These are phyloP conservation scores for Pangasius larnaudii DNA, from an alignment of 2,797 vertebrate species.

Conservation along the genomic window DNA sequence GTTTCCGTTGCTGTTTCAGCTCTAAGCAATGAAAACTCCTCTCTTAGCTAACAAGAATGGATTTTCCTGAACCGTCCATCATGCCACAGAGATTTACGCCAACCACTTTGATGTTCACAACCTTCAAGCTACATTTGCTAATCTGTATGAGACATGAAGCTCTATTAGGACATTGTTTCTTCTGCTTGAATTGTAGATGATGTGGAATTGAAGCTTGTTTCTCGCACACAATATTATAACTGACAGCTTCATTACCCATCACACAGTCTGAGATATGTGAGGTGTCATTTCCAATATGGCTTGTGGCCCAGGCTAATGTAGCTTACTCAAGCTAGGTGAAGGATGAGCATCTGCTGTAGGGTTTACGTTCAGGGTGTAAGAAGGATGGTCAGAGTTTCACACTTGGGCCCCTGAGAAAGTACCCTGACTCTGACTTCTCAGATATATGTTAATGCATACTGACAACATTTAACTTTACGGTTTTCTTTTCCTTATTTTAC, in stretches of 20 bases:
- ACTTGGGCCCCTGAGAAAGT: background rate
- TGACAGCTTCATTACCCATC: conserved; percentile 36
- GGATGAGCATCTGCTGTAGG: background rate
- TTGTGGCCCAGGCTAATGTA: background rate
- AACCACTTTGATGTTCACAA: conserved; percentile 31
- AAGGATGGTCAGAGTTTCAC: background rate
- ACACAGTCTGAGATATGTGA: background rate
- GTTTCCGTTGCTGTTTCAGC: background rate
- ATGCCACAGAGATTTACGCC: conserved; percentile 3
- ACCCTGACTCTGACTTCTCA: background rate
- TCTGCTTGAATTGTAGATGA: conserved; percentile 21
- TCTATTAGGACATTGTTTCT: conserved; percentile 16
- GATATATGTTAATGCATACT: background rate
- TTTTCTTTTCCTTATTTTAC: background rate
- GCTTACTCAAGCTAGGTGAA: background rate
- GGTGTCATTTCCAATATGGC: background rate
- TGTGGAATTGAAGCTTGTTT: conserved; percentile 17
- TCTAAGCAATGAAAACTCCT: background rate
- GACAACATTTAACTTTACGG: background rate
- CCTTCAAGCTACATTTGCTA: conserved; percentile 28
- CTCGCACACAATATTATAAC: conserved; percentile 11
- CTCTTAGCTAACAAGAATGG: background rate
- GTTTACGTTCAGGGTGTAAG: background rate
- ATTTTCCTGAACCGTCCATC: conserved; percentile 11
- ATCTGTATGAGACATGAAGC: conserved; percentile 25